Evolutionary conservation across 2,797 vertebrate species (phyloP).

Genomic region (Clarias laeviceps): DNA sequence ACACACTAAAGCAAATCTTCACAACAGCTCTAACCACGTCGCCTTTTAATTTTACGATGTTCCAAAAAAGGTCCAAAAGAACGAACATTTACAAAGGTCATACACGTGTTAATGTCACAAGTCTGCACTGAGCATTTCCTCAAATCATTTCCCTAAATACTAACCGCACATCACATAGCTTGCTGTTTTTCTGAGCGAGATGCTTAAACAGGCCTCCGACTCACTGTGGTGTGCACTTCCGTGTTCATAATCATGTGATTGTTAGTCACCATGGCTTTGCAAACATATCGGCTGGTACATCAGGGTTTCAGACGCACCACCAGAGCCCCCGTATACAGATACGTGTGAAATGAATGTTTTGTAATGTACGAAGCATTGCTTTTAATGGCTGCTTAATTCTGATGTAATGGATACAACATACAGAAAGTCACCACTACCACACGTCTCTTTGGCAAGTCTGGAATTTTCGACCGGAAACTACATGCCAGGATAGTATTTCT

Average conservation of each 20-base stretch:
- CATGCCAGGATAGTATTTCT: neutral
- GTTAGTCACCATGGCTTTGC: constrained; percentile 44
- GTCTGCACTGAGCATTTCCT: constrained; percentile 36
- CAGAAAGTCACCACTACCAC: neutral
- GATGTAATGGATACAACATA: neutral
- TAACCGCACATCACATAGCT: neutral
- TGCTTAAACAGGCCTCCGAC: neutral
- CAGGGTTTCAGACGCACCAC: neutral
- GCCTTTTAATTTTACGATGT: neutral
- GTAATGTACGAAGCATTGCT: neutral
- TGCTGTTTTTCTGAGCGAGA: neutral
- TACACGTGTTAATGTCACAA: constrained; percentile 40
- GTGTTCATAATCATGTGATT: constrained; percentile 51
- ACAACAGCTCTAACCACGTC: neutral
- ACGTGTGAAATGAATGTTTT: neutral
- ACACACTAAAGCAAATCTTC: constrained; percentile 33
- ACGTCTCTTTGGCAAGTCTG: neutral
- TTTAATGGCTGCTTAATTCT: neutral
- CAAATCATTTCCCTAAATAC: constrained; percentile 19
- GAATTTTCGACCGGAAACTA: neutral
- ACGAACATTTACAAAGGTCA: neutral
- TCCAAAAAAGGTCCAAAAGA: constrained; percentile 14
- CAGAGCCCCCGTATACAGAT: neutral
- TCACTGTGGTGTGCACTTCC: constrained; percentile 25
- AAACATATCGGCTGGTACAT: neutral